Evolutionary conservation across 2,888 invertebrate species (phyloP).

Genomic region (Plusia festucae): DNA sequence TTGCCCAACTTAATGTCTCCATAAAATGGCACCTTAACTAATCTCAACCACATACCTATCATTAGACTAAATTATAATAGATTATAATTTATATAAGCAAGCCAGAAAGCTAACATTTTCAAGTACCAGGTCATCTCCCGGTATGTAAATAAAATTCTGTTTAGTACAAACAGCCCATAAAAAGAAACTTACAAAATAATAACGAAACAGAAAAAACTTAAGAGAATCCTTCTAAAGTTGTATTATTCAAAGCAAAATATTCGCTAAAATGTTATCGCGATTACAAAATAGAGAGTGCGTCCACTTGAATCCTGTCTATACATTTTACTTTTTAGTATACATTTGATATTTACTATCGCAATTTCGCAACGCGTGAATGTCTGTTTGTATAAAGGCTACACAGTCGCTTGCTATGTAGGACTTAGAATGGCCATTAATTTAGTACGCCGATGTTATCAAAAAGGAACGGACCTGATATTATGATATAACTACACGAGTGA

Average conservation of each 20-base stretch:
- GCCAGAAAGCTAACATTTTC: background rate
- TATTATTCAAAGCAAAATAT: background rate
- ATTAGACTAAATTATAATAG: too few relatives aligned
- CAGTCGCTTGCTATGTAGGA: constrained; percentile 45
- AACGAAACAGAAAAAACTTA: background rate
- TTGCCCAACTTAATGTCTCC: too few relatives aligned
- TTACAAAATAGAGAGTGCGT: background rate
- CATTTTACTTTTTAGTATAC: constrained; percentile 27
- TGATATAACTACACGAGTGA: constrained; percentile 42
- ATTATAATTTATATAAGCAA: too few relatives aligned
- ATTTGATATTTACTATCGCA: constrained; percentile 44
- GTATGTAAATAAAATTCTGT: too few relatives aligned
- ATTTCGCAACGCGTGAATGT: constrained; percentile 57
- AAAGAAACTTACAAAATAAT: too few relatives aligned
- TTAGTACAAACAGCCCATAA: too few relatives aligned
- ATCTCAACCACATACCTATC: too few relatives aligned
- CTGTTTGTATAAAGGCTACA: constrained; percentile 38
- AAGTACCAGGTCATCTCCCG: too few relatives aligned
- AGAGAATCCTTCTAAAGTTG: background rate
- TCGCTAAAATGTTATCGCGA: background rate
- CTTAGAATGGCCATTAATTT: constrained; percentile 44
- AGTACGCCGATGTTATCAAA: constrained; percentile 50
- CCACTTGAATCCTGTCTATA: background rate
- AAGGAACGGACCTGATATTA: constrained; percentile 23
- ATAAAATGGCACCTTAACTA: too few relatives aligned